These are phyloP conservation scores for Drosophila falleni DNA, from an alignment of 2,888 invertebrate genomes.

Conservation along the genomic window DNA sequence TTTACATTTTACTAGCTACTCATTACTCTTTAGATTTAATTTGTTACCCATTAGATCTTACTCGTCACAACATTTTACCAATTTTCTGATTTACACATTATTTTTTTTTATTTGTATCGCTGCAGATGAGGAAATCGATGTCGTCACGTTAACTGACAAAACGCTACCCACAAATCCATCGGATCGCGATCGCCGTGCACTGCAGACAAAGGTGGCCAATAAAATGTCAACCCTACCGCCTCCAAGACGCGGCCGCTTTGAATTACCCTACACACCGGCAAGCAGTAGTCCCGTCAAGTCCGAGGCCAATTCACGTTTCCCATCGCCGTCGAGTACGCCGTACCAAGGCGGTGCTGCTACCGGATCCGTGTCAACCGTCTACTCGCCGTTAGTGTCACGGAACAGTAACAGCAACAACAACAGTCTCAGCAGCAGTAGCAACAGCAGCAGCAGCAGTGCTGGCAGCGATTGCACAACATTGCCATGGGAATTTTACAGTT, in stretches of 20 bases:
- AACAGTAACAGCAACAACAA: constrained; percentile 75
- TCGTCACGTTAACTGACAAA: constrained; percentile 90
- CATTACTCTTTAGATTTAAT: neutral
- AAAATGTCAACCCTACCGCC: constrained; percentile 86
- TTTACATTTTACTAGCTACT: neutral
- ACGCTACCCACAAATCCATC: constrained; percentile 90
- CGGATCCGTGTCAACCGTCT: constrained; percentile 27
- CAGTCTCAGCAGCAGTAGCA: constrained; percentile 64
- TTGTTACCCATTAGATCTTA: too few relatives aligned
- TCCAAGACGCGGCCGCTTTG: constrained; percentile 68
- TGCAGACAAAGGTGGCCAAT: constrained; percentile 88
- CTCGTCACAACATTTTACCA: too few relatives aligned
- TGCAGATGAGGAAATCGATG: constrained; percentile 92
- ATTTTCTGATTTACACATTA: neutral
- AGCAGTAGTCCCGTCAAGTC: constrained; percentile 84
- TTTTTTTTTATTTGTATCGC: constrained; percentile 10
- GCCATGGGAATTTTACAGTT: too few relatives aligned
- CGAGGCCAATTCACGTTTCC: constrained; percentile 81
- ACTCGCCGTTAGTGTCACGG: constrained; percentile 69
- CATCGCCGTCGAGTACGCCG: constrained; percentile 83
- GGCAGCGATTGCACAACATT: constrained; percentile 20
- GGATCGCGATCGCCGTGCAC: constrained; percentile 89
- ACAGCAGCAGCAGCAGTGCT: constrained; percentile 66
- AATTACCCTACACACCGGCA: constrained; percentile 81
- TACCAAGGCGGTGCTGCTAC: constrained; percentile 50